Evolutionary conservation across 2,797 vertebrate species (phyloP).

Genomic region (Coregonus suidteri): DNA sequence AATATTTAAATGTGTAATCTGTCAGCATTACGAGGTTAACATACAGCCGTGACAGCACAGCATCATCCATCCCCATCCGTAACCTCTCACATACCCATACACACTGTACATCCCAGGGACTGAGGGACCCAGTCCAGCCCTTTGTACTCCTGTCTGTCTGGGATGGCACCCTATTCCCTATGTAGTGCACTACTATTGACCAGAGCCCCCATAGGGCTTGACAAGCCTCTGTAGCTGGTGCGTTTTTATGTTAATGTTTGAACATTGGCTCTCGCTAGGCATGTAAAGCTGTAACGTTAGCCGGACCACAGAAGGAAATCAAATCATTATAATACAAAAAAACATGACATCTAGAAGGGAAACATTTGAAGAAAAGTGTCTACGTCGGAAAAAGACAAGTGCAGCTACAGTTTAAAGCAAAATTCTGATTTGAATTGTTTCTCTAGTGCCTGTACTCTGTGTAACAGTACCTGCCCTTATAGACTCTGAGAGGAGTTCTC

Average conservation of each 20-base stretch:
- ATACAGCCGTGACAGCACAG: constrained; percentile 57
- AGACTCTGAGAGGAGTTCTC: constrained; percentile 43
- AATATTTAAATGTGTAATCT: constrained; percentile 83
- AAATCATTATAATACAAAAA: too few relatives aligned
- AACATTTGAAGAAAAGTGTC: background rate
- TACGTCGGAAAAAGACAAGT: constrained; percentile 23
- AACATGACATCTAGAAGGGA: constrained; percentile 19
- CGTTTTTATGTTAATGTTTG: constrained; percentile 65
- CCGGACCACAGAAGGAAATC: constrained; percentile 67
- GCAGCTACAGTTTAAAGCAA: constrained; percentile 48
- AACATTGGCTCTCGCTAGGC: constrained; percentile 52
- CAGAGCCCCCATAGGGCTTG: too few relatives aligned
- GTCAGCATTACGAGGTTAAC: constrained; percentile 75
- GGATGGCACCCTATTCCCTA: background rate
- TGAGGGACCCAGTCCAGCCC: constrained; percentile 33
- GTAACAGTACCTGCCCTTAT: constrained; percentile 34
- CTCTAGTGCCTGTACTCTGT: constrained; percentile 64
- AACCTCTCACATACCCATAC: constrained; percentile 7
- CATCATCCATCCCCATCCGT: constrained; percentile 39
- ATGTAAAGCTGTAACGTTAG: constrained; percentile 27
- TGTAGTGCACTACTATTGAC: too few relatives aligned
- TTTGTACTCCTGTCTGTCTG: constrained; percentile 59
- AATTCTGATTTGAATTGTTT: constrained; percentile 74
- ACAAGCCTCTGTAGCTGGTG: too few relatives aligned
- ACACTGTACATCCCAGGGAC: background rate